Evolutionary conservation across 53 echinoderm and acorn worm species (phyloP).

Genomic region (Arbacia lixula): DNA sequence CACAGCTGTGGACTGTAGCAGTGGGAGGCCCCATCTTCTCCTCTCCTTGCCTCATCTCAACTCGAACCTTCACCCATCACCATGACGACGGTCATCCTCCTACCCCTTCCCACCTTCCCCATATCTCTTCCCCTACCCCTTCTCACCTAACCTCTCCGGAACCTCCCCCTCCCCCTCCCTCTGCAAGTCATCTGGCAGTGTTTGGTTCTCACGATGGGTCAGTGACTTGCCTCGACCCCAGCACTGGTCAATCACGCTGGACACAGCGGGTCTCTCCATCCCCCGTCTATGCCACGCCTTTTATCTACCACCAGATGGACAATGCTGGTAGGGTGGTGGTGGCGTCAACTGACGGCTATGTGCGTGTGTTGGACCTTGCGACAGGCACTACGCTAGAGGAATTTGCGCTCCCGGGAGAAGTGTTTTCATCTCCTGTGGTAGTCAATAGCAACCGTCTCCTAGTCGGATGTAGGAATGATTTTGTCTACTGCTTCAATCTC

Average conservation of each 20-base stretch:
- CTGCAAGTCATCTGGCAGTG: conserved; percentile 41
- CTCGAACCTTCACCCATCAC: too few species aligned
- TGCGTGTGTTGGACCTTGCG: conserved; percentile 61
- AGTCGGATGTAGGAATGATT: conserved; percentile 83
- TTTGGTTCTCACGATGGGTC: conserved; percentile 86
- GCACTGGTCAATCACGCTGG: conserved; percentile 47
- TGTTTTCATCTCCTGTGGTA: conserved; percentile 86
- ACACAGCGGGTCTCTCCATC: conserved; percentile 40
- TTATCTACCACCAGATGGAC: conserved; percentile 36
- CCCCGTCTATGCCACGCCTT: conserved; percentile 79
- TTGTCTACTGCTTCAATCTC: conserved; percentile 69
- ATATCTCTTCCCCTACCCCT: neutral
- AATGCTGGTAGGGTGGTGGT: neutral
- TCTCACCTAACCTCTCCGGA: neutral
- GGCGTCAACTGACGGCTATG: conserved; percentile 64
- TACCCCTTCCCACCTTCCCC: neutral
- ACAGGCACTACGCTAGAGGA: conserved; percentile 62
- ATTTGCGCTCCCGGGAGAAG: conserved; percentile 70
- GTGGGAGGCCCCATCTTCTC: conserved; percentile 82
- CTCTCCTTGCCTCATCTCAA: conserved; percentile 61
- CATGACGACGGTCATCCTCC: neutral
- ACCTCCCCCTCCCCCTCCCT: too few species aligned
- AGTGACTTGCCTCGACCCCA: conserved; percentile 73
- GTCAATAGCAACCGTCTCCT: conserved; percentile 38
- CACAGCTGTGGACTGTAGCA: conserved; percentile 84